These are phyloP conservation scores for Trachemys scripta DNA, from an alignment of 2,113 vertebrate species.

Conservation along the genomic window DNA sequence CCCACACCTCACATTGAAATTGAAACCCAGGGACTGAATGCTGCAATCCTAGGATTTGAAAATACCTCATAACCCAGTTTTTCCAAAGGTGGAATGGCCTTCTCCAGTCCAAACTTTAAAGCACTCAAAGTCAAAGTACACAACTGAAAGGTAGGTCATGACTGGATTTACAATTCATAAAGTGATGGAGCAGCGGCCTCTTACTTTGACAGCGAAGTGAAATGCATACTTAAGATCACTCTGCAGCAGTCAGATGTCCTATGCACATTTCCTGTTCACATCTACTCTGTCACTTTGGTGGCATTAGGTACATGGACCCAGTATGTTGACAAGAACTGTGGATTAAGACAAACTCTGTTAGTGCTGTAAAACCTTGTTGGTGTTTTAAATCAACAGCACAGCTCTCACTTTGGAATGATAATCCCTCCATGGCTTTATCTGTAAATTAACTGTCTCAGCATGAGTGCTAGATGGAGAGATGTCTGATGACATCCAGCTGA, in stretches of 20 bases:
- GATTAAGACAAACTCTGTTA: not conserved
- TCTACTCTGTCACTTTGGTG: not conserved
- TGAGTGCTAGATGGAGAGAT: not conserved
- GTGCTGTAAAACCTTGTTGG: not conserved
- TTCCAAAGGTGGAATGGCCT: not conserved
- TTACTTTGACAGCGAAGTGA: not conserved
- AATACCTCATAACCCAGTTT: not conserved
- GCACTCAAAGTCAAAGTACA: not conserved
- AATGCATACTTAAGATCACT: not conserved
- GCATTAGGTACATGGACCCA: not conserved
- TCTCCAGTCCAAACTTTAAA: not conserved
- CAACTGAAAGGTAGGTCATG: not conserved
- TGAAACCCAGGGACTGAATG: not conserved
- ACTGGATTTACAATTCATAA: not conserved
- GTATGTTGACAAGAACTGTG: not conserved
- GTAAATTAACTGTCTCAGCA: not conserved
- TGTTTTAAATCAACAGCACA: not conserved
- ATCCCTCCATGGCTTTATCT: not conserved
- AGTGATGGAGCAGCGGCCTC: fast-evolving
- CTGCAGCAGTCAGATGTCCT: not conserved
- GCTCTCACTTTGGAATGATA: not conserved
- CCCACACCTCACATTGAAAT: not conserved
- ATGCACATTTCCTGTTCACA: not conserved
- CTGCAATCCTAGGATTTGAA: not conserved
- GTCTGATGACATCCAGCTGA: not conserved